Evolutionary conservation across 2,888 invertebrate genomes (phyloP).

Genomic region (Drosophila prolongata): DNA sequence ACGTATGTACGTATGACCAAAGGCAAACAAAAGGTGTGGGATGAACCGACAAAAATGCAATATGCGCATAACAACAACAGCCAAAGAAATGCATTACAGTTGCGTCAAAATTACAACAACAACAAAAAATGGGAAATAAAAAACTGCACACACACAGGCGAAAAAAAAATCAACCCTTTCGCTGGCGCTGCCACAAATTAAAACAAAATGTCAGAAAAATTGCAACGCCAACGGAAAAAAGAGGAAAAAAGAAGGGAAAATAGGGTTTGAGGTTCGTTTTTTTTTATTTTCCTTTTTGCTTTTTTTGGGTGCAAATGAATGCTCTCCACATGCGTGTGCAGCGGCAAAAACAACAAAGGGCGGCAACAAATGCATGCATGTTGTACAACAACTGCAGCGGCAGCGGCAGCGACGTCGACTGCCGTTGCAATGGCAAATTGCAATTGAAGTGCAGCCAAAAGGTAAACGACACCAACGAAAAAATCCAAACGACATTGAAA

Average conservation of each 20-base stretch:
- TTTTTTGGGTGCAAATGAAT: constrained; percentile 69
- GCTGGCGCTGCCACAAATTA: constrained; percentile 73
- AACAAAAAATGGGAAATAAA: constrained; percentile 51
- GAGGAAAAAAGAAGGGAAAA: constrained; percentile 18
- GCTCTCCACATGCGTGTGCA: constrained; percentile 67
- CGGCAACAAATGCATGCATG: constrained; percentile 39
- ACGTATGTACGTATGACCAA: constrained; percentile 8
- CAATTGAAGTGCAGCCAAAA: constrained; percentile 79
- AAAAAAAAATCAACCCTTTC: constrained; percentile 76
- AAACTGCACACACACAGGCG: constrained; percentile 20
- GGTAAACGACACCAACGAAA: constrained; percentile 79
- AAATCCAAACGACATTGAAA: constrained; percentile 80
- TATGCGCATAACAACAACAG: constrained; percentile 66
- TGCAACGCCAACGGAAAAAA: constrained; percentile 49
- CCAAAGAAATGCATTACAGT: constrained; percentile 47
- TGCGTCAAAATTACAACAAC: constrained; percentile 70
- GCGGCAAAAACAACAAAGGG: constrained; percentile 54
- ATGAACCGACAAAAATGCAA: constrained; percentile 76
- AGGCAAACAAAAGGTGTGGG: constrained; percentile 69
- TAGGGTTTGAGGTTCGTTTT: constrained; percentile 27
- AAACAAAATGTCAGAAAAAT: constrained; percentile 81
- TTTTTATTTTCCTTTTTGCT: constrained; percentile 18
- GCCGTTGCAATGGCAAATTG: constrained; percentile 69
- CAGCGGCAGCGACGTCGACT: constrained; percentile 31
- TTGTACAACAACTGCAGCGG: constrained; percentile 33